Base-by-base conservation (phyloP, 2,113 vertebrate genomes). In the Coregonus clupeaformis region DNA sequence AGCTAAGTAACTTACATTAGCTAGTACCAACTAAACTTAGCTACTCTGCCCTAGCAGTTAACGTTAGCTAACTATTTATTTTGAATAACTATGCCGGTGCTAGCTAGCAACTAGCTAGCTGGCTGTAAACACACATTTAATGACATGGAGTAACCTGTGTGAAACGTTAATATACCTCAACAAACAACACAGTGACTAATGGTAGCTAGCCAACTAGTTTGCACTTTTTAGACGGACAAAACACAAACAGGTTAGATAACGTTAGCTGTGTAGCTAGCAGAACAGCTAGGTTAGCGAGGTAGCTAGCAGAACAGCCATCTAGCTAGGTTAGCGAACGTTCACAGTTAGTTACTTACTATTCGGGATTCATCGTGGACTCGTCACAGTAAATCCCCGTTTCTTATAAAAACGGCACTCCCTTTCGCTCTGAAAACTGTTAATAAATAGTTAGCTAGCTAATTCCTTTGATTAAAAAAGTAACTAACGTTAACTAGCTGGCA, bases 361-460 rank as follows among this genome's bases (percentile, higher is more conserved):
- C 96, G 71, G 96, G 96, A 95, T 98, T 98, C 96, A 97, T 97
- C 88, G 94, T 95, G 90, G 94, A 93, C 88, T 93, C 91, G 92
- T 93, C 89, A 90, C 83, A 85, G 89, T 85, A 89, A 88, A 85
- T 87, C 82, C 79, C 90, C 83, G 90, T 87, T 88, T 91, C 79
- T 87, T 72, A 79, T 75, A 77, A 90, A 27, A 87, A 90, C 74
- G 90, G 80, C 84, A 87, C 85, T 84, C 83, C 82, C 70, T 77
- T 75, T 45, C 14, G 6, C 20, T 32, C 29, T 67, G 36, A 7
- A 36, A 30, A 18, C 2, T 42, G 2, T 11, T 11, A 42, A 42
- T 42, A 42, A 42, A 42, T 11, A 11, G 36, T 42, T 42, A 42
- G 9, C 36, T 42, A 42, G 36, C 36, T 42, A 42, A 42, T 42